Evolutionary conservation across 2,888 invertebrate species (phyloP), one percentile per base, ranked within the genome.

Genomic region (Synanthedon myopaeformis): DNA sequence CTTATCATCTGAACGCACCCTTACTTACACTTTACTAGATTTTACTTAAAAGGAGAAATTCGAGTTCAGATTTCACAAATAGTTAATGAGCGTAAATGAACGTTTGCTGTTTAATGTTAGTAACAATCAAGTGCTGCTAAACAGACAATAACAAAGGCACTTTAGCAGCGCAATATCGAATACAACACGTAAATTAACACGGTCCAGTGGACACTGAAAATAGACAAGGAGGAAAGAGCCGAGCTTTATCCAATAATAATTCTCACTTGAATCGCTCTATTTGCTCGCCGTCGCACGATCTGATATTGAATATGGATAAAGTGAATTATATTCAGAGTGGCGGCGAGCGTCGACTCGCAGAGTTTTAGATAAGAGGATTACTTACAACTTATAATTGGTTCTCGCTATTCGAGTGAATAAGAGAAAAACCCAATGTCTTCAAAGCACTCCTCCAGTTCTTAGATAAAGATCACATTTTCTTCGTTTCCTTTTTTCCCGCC

Each of bases 301-400:
- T 82, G 85, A 85, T 85, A 85, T 85, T 84, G 82, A 86, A 85
- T 85, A 83, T 83, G 81, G 82, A 83, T 82, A 84, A 84, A 83
- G 80, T 83, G 82, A 84, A 82, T 84, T 84, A 83, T 82, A 78
- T 78, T 76, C 76, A 66, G 79, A 79, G 78, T 78, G 77, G 76
- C 75, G 75, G 72, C 70, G 69, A 77, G 70, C 78, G 79, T 70
- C 78, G 76, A 77, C 76, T 79, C 78, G 73, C 71, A 70, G 74
- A 78, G 76, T 73, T 68, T 63, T 66, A 73, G 79, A 74, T 80
- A 81, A 84, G 82, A 79, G 82, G 84, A 84, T 86, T 85, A 82
- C 80, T 81, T 79, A 82, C 80, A 83, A 84, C 66, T 83, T 82
- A 82, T 86, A 86, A 85, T 85, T 84, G 83, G 81, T 80, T 84